A percentile compares a stretch with the other conserved stretches of the same genome.
Evolutionary conservation across 23 tunicate genomes (phyloP).

Genomic region (Halocynthia aurantium): DNA sequence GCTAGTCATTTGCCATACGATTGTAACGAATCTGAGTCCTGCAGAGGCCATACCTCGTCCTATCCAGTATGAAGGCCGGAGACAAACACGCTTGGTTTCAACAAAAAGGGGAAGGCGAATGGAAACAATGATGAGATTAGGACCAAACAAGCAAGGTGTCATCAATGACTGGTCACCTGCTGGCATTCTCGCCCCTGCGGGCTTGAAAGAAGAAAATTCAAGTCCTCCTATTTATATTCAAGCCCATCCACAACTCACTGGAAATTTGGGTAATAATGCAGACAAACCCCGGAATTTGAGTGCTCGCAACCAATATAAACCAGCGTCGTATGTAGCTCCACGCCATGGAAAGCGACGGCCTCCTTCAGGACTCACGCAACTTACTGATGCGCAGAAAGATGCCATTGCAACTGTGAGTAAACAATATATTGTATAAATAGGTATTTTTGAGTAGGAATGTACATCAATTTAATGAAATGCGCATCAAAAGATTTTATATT

Average conservation of each 20-base stretch:
- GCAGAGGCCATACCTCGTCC: too few species aligned
- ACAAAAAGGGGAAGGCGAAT: conserved; percentile 1
- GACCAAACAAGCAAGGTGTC: conserved; percentile 19
- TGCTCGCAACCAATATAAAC: background rate
- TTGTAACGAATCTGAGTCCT: too few species aligned
- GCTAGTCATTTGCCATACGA: too few species aligned
- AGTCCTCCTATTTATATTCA: background rate
- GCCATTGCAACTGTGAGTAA: conserved; percentile 37
- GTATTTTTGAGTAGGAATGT: too few species aligned
- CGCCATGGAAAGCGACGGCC: conserved; percentile 11
- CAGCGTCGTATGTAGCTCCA: conserved; percentile 15
- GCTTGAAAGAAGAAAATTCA: background rate
- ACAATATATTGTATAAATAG: background rate
- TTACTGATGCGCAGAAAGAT: conserved; percentile 18
- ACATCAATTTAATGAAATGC: too few species aligned
- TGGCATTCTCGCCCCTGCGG: conserved; percentile 3
- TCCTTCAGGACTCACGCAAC: conserved; percentile 8
- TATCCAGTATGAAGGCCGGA: too few species aligned
- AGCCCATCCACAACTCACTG: conserved; percentile 2
- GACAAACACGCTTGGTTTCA: background rate
- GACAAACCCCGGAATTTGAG: background rate
- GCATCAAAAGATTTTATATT: too few species aligned
- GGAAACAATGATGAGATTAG: conserved; percentile 10
- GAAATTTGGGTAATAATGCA: conserved; percentile 2
- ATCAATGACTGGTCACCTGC: background rate